phyloP scores from a whole-genome alignment of 2,797 vertebrate genomes.

The Enteromius mattozi region DNA sequence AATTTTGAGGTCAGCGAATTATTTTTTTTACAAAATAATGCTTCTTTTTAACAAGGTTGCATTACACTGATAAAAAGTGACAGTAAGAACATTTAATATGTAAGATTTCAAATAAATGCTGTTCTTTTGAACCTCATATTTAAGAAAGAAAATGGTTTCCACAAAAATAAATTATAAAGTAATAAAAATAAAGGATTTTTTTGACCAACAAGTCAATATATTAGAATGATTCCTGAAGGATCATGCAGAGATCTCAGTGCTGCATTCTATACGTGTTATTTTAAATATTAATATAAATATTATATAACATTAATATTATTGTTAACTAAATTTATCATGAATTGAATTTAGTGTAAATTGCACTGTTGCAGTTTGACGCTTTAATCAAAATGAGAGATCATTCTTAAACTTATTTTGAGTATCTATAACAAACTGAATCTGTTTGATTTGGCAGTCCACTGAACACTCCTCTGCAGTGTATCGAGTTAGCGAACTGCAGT shows the following conservation, averaged over 20 bases:
- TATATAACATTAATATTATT: not conserved
- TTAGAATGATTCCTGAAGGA: not conserved
- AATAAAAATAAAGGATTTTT: not conserved
- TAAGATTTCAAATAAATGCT: not conserved
- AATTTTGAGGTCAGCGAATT: not conserved
- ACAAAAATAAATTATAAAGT: not conserved
- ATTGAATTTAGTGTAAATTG: not conserved
- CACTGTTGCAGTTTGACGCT: not conserved
- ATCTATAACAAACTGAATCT: not conserved
- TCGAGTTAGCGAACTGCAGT: slow-evolving; percentile 90
- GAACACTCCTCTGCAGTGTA: slow-evolving; percentile 82
- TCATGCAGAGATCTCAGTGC: not conserved
- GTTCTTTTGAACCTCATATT: not conserved
- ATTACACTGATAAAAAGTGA: not conserved
- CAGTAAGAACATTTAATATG: not conserved
- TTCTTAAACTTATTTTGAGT: not conserved
- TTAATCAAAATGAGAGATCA: not conserved
- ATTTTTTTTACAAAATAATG: not conserved
- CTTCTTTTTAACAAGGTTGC: not conserved
- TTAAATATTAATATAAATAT: not conserved
- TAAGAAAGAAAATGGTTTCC: not conserved
- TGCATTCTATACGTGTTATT: not conserved
- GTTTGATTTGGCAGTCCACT: slow-evolving; percentile 80
- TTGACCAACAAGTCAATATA: not conserved
- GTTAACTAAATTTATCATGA: not conserved